phyloP scores from a whole-genome alignment of 53 echinoderm and acorn worm species.

The Arbacia lixula region DNA sequence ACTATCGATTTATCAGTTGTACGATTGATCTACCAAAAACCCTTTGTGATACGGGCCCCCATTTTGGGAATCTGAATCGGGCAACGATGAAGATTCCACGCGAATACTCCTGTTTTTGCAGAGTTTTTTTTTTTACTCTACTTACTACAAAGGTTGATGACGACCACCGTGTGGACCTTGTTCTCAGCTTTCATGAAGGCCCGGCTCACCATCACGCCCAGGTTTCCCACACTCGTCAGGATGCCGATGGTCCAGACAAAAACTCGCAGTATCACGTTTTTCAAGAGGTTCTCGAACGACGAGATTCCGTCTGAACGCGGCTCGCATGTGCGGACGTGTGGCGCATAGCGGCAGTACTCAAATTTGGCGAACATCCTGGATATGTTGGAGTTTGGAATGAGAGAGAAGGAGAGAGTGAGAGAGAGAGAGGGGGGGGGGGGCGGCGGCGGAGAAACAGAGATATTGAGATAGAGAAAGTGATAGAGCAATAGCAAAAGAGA shows the following conservation, averaged over 20 bases:
- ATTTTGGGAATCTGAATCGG: too few relatives aligned
- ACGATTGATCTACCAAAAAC: too few relatives aligned
- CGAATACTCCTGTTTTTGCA: too few relatives aligned
- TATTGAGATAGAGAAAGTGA: background rate
- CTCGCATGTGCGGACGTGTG: slow-evolving; percentile 76
- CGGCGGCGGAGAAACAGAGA: background rate
- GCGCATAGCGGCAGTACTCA: slow-evolving; percentile 85
- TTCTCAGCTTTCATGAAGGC: slow-evolving; percentile 86
- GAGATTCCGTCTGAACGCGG: slow-evolving; percentile 93
- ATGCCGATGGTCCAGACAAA: slow-evolving; percentile 95
- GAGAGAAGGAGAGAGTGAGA: background rate
- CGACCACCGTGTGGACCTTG: slow-evolving; percentile 85
- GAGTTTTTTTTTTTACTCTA: too few relatives aligned
- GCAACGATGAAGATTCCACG: too few relatives aligned
- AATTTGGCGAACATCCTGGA: slow-evolving; percentile 73
- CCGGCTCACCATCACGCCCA: slow-evolving; percentile 82
- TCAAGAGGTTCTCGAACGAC: slow-evolving; percentile 82
- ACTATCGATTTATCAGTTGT: too few relatives aligned
- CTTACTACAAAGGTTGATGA: slow-evolving; percentile 96
- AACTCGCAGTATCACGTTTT: slow-evolving; percentile 71
- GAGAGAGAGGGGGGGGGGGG: background rate
- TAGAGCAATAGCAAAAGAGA: background rate
- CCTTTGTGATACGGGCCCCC: too few relatives aligned
- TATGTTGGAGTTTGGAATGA: slow-evolving; percentile 5
- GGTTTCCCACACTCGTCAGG: slow-evolving; percentile 79